phyloP scores from a whole-genome alignment of 2,888 invertebrate genomes.

The Erebia aethiops region DNA sequence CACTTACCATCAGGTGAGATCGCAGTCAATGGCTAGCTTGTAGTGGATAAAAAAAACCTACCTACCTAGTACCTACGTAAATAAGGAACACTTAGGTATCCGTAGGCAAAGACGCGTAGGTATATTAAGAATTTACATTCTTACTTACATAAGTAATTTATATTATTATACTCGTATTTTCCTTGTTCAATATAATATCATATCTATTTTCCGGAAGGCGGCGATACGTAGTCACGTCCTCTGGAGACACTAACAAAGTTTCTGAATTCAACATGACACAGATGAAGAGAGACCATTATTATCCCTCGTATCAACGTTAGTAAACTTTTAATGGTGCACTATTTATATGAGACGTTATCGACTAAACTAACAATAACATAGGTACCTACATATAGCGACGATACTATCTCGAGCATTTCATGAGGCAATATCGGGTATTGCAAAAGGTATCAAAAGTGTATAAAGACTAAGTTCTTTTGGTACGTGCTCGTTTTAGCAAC shows the following conservation, averaged over 20 bases:
- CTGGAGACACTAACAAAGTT: conserved; percentile 34
- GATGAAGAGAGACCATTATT: conserved; percentile 14
- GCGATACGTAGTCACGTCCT: conserved; percentile 37
- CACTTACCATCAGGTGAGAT: too few species aligned
- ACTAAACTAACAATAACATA: conserved; percentile 5
- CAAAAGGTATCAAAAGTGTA: conserved; percentile 31
- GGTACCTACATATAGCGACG: too few species aligned
- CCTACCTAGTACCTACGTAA: not conserved
- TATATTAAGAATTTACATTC: not conserved
- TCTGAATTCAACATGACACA: conserved; percentile 28
- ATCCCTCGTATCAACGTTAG: not conserved
- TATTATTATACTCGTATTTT: conserved; percentile 27
- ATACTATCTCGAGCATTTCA: conserved; percentile 15
- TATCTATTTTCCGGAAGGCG: conserved; percentile 27
- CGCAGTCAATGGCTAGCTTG: too few species aligned
- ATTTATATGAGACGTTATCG: not conserved
- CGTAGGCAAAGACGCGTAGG: not conserved
- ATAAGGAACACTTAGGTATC: not conserved
- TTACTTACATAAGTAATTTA: not conserved
- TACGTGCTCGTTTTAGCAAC: conserved; percentile 41
- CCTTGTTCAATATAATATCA: conserved; percentile 23
- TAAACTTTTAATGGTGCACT: not conserved
- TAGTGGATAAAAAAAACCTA: too few species aligned
- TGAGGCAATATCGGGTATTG: conserved; percentile 28
- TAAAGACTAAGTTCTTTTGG: conserved; percentile 32